phyloP scores from a whole-genome alignment of 2,888 invertebrate species.

The Tetragonula carbonaria region DNA sequence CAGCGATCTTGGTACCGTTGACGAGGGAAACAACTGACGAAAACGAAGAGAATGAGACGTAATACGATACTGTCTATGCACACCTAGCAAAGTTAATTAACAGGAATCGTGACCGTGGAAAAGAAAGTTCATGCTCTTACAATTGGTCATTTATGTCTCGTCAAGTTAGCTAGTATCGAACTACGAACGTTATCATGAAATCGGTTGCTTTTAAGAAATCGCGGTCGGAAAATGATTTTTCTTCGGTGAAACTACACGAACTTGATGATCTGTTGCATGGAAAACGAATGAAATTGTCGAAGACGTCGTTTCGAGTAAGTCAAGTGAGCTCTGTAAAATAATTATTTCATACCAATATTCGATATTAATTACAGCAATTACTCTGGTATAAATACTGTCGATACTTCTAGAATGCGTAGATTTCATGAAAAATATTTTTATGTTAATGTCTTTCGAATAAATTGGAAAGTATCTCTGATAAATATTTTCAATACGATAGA shows the following conservation, averaged over 20 bases:
- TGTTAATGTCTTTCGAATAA: background rate
- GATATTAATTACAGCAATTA: background rate
- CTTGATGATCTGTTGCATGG: slow-evolving; percentile 73
- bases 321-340: background rate
- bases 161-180: background rate
- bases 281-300: slow-evolving; percentile 67
- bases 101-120: background rate
- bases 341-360: background rate
- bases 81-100: background rate
- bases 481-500: too few species aligned
- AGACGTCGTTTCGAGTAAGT: slow-evolving; percentile 73
- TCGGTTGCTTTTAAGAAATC: slow-evolving; percentile 54
- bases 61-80: background rate
- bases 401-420: too few species aligned
- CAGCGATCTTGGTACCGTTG: slow-evolving; percentile 74
- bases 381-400: too few species aligned
- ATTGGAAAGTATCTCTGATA: background rate
- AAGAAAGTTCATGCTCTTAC: background rate
- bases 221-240: slow-evolving; percentile 66
- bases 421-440: too few species aligned
- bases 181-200: slow-evolving; percentile 36
- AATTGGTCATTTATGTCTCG: background rate
- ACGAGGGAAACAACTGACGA: slow-evolving; percentile 64
- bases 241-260: slow-evolving; percentile 65
- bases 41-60: slow-evolving; percentile 67